Conservation (phyloP, 2,113 vertebrate genomes). For the Oxyura jamaicensis region DNA sequence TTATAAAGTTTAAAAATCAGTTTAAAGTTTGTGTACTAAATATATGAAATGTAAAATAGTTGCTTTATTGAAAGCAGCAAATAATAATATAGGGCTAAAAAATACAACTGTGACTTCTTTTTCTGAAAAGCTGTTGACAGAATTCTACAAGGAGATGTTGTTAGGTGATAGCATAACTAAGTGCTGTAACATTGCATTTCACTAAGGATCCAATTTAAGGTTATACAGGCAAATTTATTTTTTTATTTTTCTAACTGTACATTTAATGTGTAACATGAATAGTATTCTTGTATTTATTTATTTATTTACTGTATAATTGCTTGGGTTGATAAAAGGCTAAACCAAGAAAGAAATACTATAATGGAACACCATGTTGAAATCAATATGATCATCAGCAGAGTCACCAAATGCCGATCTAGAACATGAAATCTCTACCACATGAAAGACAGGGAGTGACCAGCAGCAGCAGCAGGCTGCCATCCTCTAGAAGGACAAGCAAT, state of each 20-base stretch:
- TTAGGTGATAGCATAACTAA: not conserved
- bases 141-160: not conserved
- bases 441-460: not conserved
- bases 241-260: not conserved
- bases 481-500: not conserved
- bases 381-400: not conserved
- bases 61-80: not conserved
- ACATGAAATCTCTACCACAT: not conserved
- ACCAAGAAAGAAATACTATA: not conserved
- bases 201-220: not conserved
- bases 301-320: not conserved
- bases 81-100: not conserved
- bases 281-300: not conserved
- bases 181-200: not conserved
- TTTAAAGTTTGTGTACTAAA: not conserved
- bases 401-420: fast-evolving
- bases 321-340: not conserved
- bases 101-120: not conserved
- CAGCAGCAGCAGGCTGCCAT: not conserved
- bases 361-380: not conserved
- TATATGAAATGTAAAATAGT: not conserved
- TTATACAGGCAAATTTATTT: not conserved
- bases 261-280: not conserved
- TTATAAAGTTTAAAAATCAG: not conserved
- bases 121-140: not conserved